Evolutionary conservation across 2,113 vertebrate genomes (phyloP).

Genomic region (Talpa occidentalis): DNA sequence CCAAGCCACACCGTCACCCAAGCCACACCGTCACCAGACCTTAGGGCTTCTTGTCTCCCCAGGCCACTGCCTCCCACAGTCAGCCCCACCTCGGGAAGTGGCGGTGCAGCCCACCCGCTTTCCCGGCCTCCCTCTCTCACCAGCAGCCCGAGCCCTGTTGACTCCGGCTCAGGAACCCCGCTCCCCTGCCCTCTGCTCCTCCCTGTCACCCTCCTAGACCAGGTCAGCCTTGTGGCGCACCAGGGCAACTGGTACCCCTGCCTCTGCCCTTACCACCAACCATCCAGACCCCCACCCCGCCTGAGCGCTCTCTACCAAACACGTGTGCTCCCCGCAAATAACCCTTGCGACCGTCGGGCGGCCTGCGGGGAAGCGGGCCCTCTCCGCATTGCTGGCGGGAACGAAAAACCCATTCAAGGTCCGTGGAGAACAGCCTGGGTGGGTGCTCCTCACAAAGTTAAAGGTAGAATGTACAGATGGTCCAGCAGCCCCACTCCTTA

Average conservation of each 20-base stretch:
- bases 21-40: not conserved
- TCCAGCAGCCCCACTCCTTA: not conserved
- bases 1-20: not conserved
- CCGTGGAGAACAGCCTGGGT: not conserved
- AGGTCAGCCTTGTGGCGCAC: not conserved
- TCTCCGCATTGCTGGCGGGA: no score
- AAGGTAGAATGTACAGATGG: no score
- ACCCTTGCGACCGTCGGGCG: not conserved
- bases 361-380: not conserved
- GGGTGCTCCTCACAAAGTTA: no score
- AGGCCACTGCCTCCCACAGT: not conserved
- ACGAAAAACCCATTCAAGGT: not conserved
- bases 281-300: not conserved
- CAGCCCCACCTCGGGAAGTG: not conserved
- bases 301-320: not conserved
- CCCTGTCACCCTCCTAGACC: not conserved
- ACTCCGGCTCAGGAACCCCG: not conserved
- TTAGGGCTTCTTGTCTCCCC: not conserved
- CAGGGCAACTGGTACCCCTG: not conserved
- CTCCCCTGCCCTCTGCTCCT: not conserved
- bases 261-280: not conserved
- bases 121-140: not conserved
- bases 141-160: not conserved
- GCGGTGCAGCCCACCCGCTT: not conserved
- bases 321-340: not conserved